Conservation (phyloP, 37 sponge, comb jelly and placozoan genomes). For the Spongilla lacustris region DNA sequence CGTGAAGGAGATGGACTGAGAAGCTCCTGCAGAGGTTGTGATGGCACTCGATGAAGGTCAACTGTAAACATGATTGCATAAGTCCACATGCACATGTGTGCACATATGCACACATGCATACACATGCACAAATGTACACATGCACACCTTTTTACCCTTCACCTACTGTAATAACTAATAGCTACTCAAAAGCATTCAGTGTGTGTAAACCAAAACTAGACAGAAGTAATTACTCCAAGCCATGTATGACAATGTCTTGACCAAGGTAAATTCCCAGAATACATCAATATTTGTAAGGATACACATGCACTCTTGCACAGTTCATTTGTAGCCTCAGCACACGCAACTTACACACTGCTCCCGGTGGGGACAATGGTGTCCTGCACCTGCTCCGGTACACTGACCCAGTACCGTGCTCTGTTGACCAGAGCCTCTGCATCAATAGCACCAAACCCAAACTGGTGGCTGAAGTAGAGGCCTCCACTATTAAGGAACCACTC, state of each 20-base stretch:
- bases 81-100: neutral
- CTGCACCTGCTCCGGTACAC: constrained; percentile 52
- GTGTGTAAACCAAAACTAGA: neutral
- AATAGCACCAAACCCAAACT: constrained; percentile 94
- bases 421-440: constrained; percentile 82
- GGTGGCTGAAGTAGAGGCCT: constrained; percentile 67
- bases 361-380: constrained; percentile 10
- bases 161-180: constrained; percentile 1
- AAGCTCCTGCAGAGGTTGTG: neutral
- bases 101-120: neutral
- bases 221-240: neutral
- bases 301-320: neutral
- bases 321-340: constrained; percentile 1
- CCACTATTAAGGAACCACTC: constrained; percentile 75
- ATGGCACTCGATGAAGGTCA: neutral
- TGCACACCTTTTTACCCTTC: neutral
- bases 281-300: neutral
- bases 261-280: neutral
- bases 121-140: neutral
- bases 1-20: neutral
- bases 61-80: constrained; percentile 1
- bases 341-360: neutral
- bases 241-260: neutral
- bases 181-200: neutral
- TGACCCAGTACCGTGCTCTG: constrained; percentile 81